These are phyloP conservation scores for Clupea harengus DNA, from an alignment of 2,113 vertebrate genomes.

Conservation along the genomic window DNA sequence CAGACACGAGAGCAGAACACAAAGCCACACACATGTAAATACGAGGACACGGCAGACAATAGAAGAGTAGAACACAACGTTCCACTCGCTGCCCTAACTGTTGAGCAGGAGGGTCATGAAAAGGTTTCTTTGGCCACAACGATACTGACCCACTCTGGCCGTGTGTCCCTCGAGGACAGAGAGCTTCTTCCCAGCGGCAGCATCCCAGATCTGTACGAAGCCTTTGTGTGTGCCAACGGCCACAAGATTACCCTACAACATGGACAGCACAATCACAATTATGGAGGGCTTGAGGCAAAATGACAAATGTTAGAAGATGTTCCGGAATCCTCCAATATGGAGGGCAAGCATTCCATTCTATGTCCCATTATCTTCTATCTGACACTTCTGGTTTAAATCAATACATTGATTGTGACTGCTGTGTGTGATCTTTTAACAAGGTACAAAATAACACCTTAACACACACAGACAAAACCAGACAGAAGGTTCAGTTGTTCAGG, in stretches of 20 bases:
- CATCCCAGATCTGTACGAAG: constrained; percentile 98
- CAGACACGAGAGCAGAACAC: too few relatives aligned
- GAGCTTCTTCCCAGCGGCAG: constrained; percentile 93
- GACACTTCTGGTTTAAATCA: not conserved
- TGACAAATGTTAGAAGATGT: too few relatives aligned
- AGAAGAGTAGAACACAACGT: not conserved
- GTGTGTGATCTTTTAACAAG: not conserved
- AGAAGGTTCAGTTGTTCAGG: not conserved
- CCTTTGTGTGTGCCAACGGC: constrained; percentile 97
- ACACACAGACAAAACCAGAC: not conserved
- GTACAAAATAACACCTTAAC: not conserved
- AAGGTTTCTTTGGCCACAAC: too few relatives aligned
- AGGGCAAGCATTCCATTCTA: too few relatives aligned
- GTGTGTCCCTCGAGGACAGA: constrained; percentile 94
- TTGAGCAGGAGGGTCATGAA: too few relatives aligned
- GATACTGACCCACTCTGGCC: constrained; percentile 87
- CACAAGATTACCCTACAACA: constrained; percentile 81
- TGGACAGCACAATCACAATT: too few relatives aligned
- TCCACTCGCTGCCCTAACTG: too few relatives aligned
- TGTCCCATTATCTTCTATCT: not conserved
- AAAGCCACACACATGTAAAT: too few relatives aligned
- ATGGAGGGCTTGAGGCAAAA: too few relatives aligned
- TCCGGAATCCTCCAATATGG: too few relatives aligned
- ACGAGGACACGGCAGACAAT: not conserved
- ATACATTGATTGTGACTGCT: not conserved